Percentiles rank a stretch among this genome's conserved stretches.
These are phyloP conservation scores for Leptocoma aspasia DNA, from an alignment of 2,113 vertebrate species.

Conservation along the genomic window DNA sequence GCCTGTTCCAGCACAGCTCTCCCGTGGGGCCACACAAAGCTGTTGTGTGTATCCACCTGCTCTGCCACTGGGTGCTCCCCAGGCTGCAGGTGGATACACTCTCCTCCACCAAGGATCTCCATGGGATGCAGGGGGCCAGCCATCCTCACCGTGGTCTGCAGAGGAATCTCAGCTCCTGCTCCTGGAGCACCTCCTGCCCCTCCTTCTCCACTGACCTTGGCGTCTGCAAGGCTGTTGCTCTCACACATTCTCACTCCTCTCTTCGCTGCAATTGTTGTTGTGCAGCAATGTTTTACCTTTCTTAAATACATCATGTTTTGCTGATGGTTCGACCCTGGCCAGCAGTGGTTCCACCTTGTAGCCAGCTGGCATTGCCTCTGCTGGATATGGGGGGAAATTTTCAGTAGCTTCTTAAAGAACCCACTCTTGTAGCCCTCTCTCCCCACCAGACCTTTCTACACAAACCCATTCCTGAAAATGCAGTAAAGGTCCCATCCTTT, in stretches of 20 bases:
- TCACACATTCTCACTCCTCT: background rate
- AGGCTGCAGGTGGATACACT: background rate
- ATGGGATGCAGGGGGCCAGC: background rate
- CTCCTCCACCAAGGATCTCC: background rate
- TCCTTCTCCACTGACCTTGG: background rate
- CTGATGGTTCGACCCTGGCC: background rate
- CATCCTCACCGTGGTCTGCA: rapidly evolving
- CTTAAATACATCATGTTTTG: background rate
- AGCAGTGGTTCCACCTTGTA: background rate
- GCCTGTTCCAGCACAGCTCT: background rate
- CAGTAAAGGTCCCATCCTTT: background rate
- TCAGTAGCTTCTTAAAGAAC: background rate
- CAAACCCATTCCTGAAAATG: background rate
- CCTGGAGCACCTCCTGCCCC: background rate
- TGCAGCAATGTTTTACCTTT: background rate
- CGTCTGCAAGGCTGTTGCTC: background rate
- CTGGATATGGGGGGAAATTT: background rate
- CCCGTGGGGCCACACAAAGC: too few relatives aligned
- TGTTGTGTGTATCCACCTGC: background rate
- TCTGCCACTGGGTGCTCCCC: background rate
- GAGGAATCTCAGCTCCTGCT: background rate
- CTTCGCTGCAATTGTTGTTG: background rate
- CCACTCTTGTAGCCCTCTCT: background rate
- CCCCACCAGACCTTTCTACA: background rate
- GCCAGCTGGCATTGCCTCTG: background rate